Evolutionary conservation across 2,888 invertebrate genomes (phyloP).

Genomic region (Conus canariensis): DNA sequence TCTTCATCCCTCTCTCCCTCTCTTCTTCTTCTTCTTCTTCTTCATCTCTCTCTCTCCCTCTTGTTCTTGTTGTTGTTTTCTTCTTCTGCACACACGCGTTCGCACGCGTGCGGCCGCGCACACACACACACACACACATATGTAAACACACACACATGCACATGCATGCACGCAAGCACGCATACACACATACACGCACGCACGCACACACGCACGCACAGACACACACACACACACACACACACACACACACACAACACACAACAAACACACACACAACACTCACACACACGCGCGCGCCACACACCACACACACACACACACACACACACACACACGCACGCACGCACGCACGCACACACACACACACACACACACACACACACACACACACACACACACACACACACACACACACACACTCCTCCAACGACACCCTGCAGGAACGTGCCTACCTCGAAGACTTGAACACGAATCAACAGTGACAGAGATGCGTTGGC

Average conservation of each 20-base stretch:
- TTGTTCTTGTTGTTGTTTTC: too few species aligned
- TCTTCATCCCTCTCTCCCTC: constrained; percentile 5
- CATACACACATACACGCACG: not conserved
- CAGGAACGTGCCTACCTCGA: too few species aligned
- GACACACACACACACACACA: constrained; percentile 31
- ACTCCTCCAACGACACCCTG: too few species aligned
- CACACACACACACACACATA: too few species aligned
- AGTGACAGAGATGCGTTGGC: too few species aligned
- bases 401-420: not conserved
- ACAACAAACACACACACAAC: constrained; percentile 23
- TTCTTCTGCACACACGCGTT: too few species aligned
- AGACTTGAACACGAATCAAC: too few species aligned
- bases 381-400: constrained; percentile 19
- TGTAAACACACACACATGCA: not conserved
- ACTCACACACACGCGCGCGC: not conserved
- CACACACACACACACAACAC: constrained; percentile 22
- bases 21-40: not conserved
- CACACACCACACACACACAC: constrained; percentile 22
- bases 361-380: not conserved
- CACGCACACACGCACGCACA: not conserved
- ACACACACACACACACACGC: constrained; percentile 26
- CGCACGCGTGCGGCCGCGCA: too few species aligned
- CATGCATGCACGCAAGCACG: not conserved
- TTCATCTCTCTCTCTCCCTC: not conserved
- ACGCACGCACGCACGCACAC: constrained; percentile 22